phyloP scores from a whole-genome alignment of 2,888 invertebrate species.

The Cheilosia grossa region DNA sequence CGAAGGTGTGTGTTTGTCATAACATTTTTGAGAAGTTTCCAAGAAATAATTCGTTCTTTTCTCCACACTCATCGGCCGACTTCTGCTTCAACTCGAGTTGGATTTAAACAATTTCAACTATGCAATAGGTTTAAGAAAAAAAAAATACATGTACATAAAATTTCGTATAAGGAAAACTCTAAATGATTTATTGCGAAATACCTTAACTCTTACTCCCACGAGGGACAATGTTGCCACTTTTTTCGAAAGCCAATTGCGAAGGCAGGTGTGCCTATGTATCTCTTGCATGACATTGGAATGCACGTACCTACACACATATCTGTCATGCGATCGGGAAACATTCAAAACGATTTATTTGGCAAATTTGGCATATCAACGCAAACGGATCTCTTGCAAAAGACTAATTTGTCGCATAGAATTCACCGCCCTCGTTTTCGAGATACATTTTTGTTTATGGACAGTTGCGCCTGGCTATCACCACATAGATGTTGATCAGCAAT shows the following conservation, averaged over 20 bases:
- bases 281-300: conserved; percentile 26
- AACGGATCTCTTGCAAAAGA: conserved; percentile 44
- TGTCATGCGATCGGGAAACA: conserved; percentile 50
- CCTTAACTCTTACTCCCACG: conserved; percentile 35
- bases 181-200: conserved; percentile 49
- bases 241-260: background rate
- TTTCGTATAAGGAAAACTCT: conserved; percentile 7
- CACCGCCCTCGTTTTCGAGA: conserved; percentile 56
- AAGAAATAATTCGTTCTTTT: conserved; percentile 11
- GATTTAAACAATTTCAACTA: conserved; percentile 6
- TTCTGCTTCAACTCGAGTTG: conserved; percentile 25
- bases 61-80: background rate
- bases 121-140: background rate
- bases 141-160: background rate
- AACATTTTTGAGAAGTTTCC: conserved; percentile 52
- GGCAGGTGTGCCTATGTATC: conserved; percentile 47
- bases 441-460: conserved; percentile 14
- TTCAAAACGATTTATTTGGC: conserved; percentile 54
- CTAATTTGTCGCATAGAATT: conserved; percentile 59
- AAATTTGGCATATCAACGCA: conserved; percentile 63
- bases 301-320: conserved; percentile 18
- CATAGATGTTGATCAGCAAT: conserved; percentile 38
- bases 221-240: conserved; percentile 18
- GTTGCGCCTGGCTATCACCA: conserved; percentile 46
- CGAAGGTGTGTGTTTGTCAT: conserved; percentile 43